Base-by-base conservation (phyloP, 2,113 vertebrate species). In the Henicopernis longicauda region DNA sequence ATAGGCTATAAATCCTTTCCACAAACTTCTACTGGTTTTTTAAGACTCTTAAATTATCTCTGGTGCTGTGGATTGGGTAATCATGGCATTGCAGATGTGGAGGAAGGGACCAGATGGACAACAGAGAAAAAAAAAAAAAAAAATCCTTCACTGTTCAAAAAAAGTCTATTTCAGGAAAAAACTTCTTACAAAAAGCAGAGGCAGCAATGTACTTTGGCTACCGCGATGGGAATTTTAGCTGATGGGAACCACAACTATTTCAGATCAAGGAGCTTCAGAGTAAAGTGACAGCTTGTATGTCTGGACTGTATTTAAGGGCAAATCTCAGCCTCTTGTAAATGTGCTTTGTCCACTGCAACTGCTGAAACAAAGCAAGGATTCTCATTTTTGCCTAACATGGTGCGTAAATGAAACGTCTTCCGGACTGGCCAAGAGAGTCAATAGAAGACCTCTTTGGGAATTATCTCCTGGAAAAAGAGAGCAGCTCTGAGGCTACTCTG, bases 1-100 rank as follows among this genome's bases (percentile, higher is more conserved):
- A 91, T 18, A 90, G 92, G 77, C 32, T 91, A 63, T 63, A 89
- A 94, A 93, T 86, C 69, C 78, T 86, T 89, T 89, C 71, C 79
- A 93, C 80, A 79, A 65, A 80, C 34, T 86, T 89, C 81, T 94
- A 32, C 36, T 84, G 42, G 3, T 67, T 93, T 83, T 92, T 85
- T 80, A 86, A 92, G 86, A 79, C 52, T 72, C 89, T 90, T 66
- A 85, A 88, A 95, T 91, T 89, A 91, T 89, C 79, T 92, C 82
- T 93, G 54, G 58, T 91, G 49, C 40, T 80, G 66, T 58, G 74
- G 89, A 97, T 50, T 88, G 81, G 50, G 67, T 95, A 96, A 97
- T 92, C 92, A 94, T 44, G 74, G 79, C 93, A 91, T 92, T 94
- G 92, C 92, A 89, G 69, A 93, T 95, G 71, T 47, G 4, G 34